Evolutionary conservation across 1,140 invertebrate species (phyloP).

Genomic region (Lepidurus packardi): DNA sequence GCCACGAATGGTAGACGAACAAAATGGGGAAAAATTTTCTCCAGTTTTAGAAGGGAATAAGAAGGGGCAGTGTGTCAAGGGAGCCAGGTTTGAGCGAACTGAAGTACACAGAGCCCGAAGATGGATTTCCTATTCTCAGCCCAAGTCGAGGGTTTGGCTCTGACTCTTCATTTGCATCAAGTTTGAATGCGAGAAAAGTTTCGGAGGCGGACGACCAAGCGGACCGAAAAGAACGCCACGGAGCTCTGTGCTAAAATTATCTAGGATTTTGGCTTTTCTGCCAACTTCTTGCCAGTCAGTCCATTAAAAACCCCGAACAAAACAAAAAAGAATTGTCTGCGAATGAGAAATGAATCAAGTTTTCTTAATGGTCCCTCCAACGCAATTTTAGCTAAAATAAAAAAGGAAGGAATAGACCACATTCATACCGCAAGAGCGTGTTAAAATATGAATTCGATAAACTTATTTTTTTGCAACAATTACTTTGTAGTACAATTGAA

Average conservation of each 20-base stretch:
- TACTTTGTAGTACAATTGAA: too few species aligned
- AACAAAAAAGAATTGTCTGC: neutral
- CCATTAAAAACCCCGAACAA: neutral
- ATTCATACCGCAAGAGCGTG: too few species aligned
- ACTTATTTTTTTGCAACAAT: too few species aligned
- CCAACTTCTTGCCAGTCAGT: neutral
- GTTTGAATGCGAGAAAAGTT: constrained; percentile 5
- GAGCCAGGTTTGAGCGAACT: constrained; percentile 12
- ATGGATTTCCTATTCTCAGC: constrained; percentile 12
- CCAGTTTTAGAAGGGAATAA: neutral
- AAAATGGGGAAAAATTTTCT: neutral
- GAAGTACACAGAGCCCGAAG: neutral
- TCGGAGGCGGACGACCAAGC: neutral
- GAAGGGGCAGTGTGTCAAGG: constrained; percentile 16
- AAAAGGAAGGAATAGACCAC: too few species aligned
- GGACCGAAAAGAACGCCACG: neutral
- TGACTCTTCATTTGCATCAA: constrained; percentile 16
- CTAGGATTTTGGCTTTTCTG: constrained; percentile 15
- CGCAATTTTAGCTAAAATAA: too few species aligned
- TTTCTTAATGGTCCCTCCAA: neutral
- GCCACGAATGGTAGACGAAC: neutral
- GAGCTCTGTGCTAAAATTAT: constrained; percentile 15
- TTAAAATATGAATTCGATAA: too few species aligned
- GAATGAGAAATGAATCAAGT: constrained; percentile 13
- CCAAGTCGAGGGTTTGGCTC: neutral